A percentile compares a stretch with the other conserved stretches of the same genome.
phyloP scores from a whole-genome alignment of 2,113 vertebrate genomes.

The Amblyopsis rosae region DNA sequence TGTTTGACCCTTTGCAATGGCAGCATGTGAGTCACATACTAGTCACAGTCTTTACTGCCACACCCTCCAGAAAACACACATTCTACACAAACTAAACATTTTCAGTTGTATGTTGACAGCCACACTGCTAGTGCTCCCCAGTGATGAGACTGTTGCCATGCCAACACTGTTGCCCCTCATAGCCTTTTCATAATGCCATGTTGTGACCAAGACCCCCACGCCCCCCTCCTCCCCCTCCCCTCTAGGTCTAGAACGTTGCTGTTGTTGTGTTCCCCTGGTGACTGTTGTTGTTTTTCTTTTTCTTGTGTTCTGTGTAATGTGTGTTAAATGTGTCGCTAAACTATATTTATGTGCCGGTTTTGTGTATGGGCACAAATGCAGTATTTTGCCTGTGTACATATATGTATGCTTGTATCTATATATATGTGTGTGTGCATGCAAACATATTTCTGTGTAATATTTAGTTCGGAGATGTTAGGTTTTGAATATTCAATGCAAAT shows the following conservation, averaged over 20 bases:
- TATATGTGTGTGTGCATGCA: neutral
- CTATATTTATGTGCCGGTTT: neutral
- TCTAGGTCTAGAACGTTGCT: neutral
- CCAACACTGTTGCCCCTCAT: neutral
- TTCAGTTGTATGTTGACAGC: neutral
- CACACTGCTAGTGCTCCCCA: neutral
- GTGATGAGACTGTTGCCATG: conserved; percentile 12
- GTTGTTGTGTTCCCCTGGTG: neutral
- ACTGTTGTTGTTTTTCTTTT: neutral
- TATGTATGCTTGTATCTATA: conserved; percentile 18
- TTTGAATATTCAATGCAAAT: conserved; percentile 7
- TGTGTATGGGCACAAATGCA: conserved; percentile 30
- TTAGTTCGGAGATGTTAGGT: conserved; percentile 15
- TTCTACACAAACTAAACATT: conserved; percentile 5
- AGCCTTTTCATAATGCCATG: conserved; percentile 48
- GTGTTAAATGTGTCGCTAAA: neutral
- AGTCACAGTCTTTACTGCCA: conserved; percentile 23
- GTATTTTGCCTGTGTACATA: conserved; percentile 23
- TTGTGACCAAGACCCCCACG: conserved; percentile 18
- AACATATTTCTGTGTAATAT: neutral
- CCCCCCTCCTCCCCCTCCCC: too few relatives aligned
- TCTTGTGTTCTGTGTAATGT: conserved; percentile 20
- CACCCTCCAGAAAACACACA: conserved; percentile 14
- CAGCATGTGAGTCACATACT: conserved; percentile 10
- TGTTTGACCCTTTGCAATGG: too few relatives aligned